phyloP scores from a whole-genome alignment of 2,797 vertebrate species.

The Arrhamphus sclerolepis region DNA sequence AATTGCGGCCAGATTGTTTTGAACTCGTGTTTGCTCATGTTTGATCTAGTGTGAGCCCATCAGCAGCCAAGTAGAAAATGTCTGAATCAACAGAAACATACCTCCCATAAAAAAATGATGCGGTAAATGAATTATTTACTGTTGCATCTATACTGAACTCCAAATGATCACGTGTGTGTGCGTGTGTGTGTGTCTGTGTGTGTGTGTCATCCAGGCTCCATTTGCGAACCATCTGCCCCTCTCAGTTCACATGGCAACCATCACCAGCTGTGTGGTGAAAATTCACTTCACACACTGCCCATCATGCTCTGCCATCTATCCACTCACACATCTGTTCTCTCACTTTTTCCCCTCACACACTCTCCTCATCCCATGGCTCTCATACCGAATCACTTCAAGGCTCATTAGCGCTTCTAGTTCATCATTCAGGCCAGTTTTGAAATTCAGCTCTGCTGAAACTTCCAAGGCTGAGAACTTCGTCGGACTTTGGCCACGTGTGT shows the following conservation, averaged over 20 bases:
- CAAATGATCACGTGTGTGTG: not conserved
- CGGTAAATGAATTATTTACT: no score
- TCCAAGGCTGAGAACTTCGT: slow-evolving; percentile 27
- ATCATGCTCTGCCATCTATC: slow-evolving; percentile 19
- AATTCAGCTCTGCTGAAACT: slow-evolving; percentile 35
- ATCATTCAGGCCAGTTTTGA: slow-evolving; percentile 28
- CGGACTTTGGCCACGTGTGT: not conserved
- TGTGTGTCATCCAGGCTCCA: slow-evolving; percentile 35
- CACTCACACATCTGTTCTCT: slow-evolving; percentile 9
- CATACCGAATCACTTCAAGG: slow-evolving; percentile 33
- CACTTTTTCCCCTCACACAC: not conserved
- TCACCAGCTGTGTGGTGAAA: slow-evolving; percentile 60
- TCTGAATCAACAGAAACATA: no score
- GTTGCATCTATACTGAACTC: not conserved
- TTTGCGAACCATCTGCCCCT: slow-evolving; percentile 74
- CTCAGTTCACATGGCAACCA: slow-evolving; percentile 61
- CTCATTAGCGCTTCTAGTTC: slow-evolving; percentile 36
- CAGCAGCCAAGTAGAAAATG: no score
- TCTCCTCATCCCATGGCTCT: slow-evolving; percentile 15
- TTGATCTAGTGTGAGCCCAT: slow-evolving; percentile 10
- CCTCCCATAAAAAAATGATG: no score
- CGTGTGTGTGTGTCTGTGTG: slow-evolving; percentile 2
- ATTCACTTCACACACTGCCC: slow-evolving; percentile 48
- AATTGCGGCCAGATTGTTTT: slow-evolving; percentile 5
- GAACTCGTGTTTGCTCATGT: slow-evolving; percentile 9